A percentile compares a stretch with the other conserved stretches of the same genome.
These are phyloP conservation scores for Corapipo altera DNA, from an alignment of 2,113 vertebrate species.

Conservation along the genomic window DNA sequence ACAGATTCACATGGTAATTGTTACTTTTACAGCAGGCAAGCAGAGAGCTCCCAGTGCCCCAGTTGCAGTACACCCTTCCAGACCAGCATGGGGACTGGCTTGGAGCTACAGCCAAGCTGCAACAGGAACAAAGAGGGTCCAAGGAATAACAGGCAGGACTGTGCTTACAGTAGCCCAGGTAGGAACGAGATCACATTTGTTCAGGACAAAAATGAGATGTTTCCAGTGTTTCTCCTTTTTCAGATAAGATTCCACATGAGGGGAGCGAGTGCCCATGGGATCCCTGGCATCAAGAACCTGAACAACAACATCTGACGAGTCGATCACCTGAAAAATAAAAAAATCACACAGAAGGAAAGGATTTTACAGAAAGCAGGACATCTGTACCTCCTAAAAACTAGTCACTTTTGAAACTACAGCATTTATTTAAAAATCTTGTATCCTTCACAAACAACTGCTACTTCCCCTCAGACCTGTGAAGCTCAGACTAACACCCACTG, in stretches of 20 bases:
- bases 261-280: constrained; percentile 93
- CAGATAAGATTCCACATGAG: constrained; percentile 90
- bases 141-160: background rate
- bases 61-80: background rate
- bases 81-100: background rate
- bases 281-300: constrained; percentile 97
- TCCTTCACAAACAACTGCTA: background rate
- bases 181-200: constrained; percentile 97
- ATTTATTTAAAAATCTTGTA: background rate
- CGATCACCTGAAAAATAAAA: constrained; percentile 83
- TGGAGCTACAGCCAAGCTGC: background rate
- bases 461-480: background rate
- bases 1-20: background rate
- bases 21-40: constrained; percentile 11
- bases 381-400: background rate
- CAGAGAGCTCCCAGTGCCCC: background rate
- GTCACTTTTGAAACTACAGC: background rate
- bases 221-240: constrained; percentile 98
- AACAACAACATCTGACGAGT: constrained; percentile 97
- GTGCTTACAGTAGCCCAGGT: constrained; percentile 93
- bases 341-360: background rate
- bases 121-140: background rate
- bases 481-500: background rate
- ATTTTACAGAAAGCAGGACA: background rate
- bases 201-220: constrained; percentile 95